These are phyloP conservation scores for Pyrochroa serraticornis DNA, from an alignment of 2,888 invertebrate species.

Conservation along the genomic window DNA sequence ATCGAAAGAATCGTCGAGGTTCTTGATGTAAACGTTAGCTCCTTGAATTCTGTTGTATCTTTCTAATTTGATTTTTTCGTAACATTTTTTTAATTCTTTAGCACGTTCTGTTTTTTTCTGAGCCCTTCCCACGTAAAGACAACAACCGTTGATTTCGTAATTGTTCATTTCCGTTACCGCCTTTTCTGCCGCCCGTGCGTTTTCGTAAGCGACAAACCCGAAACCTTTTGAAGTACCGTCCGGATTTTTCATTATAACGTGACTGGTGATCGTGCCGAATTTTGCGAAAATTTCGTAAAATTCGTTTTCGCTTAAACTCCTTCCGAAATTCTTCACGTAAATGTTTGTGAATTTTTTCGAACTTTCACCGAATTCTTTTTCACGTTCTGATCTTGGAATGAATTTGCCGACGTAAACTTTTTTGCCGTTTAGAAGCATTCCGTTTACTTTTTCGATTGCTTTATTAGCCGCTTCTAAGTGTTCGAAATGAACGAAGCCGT, in stretches of 20 bases:
- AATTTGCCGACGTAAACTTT: slow-evolving; percentile 98
- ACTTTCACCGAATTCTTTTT: slow-evolving; percentile 95
- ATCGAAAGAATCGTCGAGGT: slow-evolving; percentile 72
- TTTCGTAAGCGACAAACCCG: slow-evolving; percentile 98
- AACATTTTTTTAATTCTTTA: slow-evolving; percentile 92
- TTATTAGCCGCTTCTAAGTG: slow-evolving; percentile 96
- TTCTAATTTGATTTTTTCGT: slow-evolving; percentile 93
- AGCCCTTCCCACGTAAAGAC: slow-evolving; percentile 93
- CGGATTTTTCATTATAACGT: slow-evolving; percentile 89
- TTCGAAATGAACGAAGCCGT: slow-evolving; percentile 98
- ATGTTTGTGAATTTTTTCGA: slow-evolving; percentile 97
- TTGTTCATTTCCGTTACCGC: slow-evolving; percentile 92
- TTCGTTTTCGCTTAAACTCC: slow-evolving; percentile 88
- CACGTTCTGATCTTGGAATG: slow-evolving; percentile 94
- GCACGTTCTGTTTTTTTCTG: slow-evolving; percentile 98
- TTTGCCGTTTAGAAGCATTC: slow-evolving; percentile 97
- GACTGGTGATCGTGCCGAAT: slow-evolving; percentile 90
- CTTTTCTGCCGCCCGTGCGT: slow-evolving; percentile 91
- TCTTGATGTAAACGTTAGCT: slow-evolving; percentile 77
- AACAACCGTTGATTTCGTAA: slow-evolving; percentile 76
- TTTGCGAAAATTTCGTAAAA: slow-evolving; percentile 88
- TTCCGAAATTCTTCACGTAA: slow-evolving; percentile 97
- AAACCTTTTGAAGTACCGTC: slow-evolving; percentile 97
- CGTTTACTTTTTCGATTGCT: slow-evolving; percentile 98
- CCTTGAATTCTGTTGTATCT: slow-evolving; percentile 74